Evolutionary conservation across 2,113 vertebrate species (phyloP), one percentile per base, ranked within the genome.

Genomic region (Channa maculata): DNA sequence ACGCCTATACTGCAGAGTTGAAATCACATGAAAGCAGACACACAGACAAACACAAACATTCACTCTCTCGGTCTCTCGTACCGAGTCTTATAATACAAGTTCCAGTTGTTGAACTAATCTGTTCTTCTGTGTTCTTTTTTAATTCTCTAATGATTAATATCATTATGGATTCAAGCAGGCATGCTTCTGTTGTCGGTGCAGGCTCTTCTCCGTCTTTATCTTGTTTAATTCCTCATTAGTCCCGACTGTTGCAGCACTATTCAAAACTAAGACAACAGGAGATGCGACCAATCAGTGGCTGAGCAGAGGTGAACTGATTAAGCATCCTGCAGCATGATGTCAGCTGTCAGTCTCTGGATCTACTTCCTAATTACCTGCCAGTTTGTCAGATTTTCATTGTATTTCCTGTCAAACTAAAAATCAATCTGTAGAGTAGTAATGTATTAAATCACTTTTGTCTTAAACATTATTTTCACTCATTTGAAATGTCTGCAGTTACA

Each of bases 101-200:
- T 87, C 57, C 79, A 86, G 85, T 82, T 13, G 1, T 12, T 86
- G 76, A 84, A 59, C 84, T 82, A 90, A 91, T 89, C 88, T 80
- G 37, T 34, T 24, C 70, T 82, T 72, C 59, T 78, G 55, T 78
- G 55, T 55, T 82, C 64, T 59, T 68, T 65, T 80, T 71, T 71
- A 88, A 89, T 88, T 80, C 80, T 57, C 65, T 69, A 50, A 82
- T 88, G 76, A 86, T 88, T 82, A 80, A 80, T 69, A 57, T 65
- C 74, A 72, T 84, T 80, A 71, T 80, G 79, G 78, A 80, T 83
- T 80, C 62, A 69, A 5, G 33, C 69, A 65, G 67, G 37, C 63
- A 10, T 44, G 63, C 71, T 70, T 49, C 62, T 74, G 8, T 77
- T 85, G 80, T 73, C 72, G 15, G 15, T 2, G 39, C 53, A 51